phyloP scores from a whole-genome alignment of 2,797 vertebrate genomes.

The Eulemur rubriventer region DNA sequence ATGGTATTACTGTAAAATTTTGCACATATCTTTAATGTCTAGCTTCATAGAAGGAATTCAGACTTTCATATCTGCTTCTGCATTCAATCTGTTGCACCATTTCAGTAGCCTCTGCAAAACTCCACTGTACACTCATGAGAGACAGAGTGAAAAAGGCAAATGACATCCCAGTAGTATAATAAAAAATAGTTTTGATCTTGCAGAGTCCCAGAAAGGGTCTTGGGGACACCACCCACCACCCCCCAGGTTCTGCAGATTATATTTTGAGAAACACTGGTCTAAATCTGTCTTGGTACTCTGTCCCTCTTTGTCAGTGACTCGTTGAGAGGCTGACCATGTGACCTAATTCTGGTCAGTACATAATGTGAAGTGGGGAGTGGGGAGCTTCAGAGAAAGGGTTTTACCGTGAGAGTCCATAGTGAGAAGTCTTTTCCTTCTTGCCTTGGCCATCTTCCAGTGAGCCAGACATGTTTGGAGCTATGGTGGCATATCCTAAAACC shows the following conservation, averaged over 20 bases:
- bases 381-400: background rate
- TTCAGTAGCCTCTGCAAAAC: constrained; percentile 22
- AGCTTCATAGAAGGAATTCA: background rate
- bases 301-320: background rate
- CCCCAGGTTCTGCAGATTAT: background rate
- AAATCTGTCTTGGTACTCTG: background rate
- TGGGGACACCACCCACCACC: background rate
- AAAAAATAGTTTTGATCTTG: constrained; percentile 41
- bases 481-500: background rate
- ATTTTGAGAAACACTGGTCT: background rate
- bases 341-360: background rate
- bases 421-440: background rate
- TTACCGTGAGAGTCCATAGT: background rate
- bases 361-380: background rate
- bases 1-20: background rate
- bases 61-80: background rate
- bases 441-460: background rate
- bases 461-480: background rate
- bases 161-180: background rate
- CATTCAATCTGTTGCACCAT: background rate
- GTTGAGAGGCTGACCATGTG: background rate
- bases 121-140: background rate
- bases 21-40: background rate
- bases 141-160: background rate
- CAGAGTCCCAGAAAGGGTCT: background rate